Evolutionary conservation across 2,888 invertebrate genomes (phyloP).

Genomic region (Amblyteles armatorius): DNA sequence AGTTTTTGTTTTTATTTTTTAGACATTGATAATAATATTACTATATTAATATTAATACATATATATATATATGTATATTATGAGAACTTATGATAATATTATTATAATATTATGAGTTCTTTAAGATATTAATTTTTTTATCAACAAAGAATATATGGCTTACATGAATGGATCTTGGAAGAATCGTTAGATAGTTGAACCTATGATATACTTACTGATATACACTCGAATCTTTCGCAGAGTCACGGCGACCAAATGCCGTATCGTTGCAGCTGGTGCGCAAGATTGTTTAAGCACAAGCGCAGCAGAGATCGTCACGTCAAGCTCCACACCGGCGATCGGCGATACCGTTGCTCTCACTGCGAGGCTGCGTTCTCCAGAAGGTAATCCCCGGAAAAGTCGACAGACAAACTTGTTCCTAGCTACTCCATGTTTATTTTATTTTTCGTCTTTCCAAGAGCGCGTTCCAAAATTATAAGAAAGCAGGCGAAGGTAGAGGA

Average conservation of each 20-base stretch:
- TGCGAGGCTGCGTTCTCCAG: conserved; percentile 97
- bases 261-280: conserved; percentile 96
- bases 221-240: conserved; percentile 85
- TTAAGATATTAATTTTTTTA: no score
- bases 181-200: not conserved
- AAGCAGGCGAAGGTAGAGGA: no score
- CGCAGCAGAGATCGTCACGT: conserved; percentile 97
- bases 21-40: no score
- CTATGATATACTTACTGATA: conserved; percentile 15
- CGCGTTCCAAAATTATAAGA: no score
- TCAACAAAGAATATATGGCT: no score
- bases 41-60: no score
- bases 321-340: conserved; percentile 96
- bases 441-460: no score
- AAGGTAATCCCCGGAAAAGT: conserved; percentile 86
- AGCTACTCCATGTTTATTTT: not conserved
- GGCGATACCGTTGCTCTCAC: conserved; percentile 95
- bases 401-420: not conserved
- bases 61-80: no score
- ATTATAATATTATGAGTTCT: no score
- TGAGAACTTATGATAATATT: no score
- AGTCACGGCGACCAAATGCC: conserved; percentile 97
- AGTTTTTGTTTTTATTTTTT: no score
- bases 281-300: conserved; percentile 97
- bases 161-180: no score